These are phyloP conservation scores for Aromia moschata DNA, from an alignment of 2,888 invertebrate genomes.

Conservation along the genomic window DNA sequence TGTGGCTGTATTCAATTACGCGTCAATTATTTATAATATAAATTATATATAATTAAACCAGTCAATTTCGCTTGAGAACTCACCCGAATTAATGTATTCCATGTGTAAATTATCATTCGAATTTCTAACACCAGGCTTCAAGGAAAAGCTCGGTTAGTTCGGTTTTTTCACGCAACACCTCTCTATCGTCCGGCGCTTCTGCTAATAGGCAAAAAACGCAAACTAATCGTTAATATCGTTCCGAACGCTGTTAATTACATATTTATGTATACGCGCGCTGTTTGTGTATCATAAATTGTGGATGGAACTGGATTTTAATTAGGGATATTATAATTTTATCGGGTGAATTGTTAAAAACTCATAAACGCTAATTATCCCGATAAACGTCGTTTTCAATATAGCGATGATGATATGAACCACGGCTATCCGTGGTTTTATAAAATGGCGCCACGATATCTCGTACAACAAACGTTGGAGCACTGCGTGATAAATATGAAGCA, in stretches of 20 bases:
- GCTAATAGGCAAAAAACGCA: constrained; percentile 3
- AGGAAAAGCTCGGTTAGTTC: constrained; percentile 1
- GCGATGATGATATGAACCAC: no score
- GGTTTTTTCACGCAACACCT: background rate
- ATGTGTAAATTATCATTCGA: constrained; percentile 15
- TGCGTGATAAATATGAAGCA: no score
- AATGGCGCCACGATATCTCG: constrained; percentile 1
- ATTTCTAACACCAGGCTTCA: background rate
- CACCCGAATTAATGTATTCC: constrained; percentile 19
- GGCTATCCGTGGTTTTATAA: background rate
- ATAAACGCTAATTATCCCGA: constrained; percentile 20
- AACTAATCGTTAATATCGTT: constrained; percentile 3
- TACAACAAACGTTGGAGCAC: no score
- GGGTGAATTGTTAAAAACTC: constrained; percentile 5
- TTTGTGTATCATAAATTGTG: constrained; percentile 10
- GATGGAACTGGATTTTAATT: constrained; percentile 11
- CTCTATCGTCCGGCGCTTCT: background rate
- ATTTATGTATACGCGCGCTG: constrained; percentile 7
- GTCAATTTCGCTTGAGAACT: constrained; percentile 37
- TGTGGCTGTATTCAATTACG: constrained; percentile 26
- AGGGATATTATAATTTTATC: constrained; percentile 15
- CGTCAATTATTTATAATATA: constrained; percentile 30
- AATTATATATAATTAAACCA: constrained; percentile 35
- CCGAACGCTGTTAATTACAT: no score
- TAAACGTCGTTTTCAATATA: background rate